Evolutionary conservation across 2,113 vertebrate species (phyloP), one percentile per base, ranked within the genome.

Genomic region (Gyps fulvus): DNA sequence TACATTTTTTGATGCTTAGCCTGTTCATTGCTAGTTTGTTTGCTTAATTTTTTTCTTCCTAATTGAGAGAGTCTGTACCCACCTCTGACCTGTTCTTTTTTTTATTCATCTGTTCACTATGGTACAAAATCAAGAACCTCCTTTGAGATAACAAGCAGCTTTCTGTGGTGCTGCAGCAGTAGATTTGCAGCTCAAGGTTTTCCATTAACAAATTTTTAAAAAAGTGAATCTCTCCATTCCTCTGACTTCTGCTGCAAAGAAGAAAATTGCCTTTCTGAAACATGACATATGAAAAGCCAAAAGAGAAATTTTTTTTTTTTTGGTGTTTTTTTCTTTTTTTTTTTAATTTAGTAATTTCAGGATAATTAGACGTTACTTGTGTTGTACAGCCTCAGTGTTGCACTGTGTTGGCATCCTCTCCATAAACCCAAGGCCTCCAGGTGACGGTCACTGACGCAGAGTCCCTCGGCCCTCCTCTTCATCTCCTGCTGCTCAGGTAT

Each of bases 1-100:
- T 95, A 59, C 5, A 0, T 42, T 87, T 91, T 91, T 83, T 85
- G 62, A 70, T 91, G 49, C 61, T 76, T 89, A 58, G 62, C 32
- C 62, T 84, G 61, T 89, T 97, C 70, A 34, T 89, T 87, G 49
- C 69, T 93, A 62, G 70, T 94, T 95, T 89, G 89, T 97, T 95
- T 94, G 73, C 84, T 93, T 93, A 58, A 70, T 95, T 93, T 92
- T 92, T 92, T 90, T 34, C 27, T 79, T 89, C 65, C 69, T 91
- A 74, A 93, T 91, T 94, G 69, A 87, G 40, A 88, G 63, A 87
- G 43, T 87, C 57, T 94, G 52, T 85, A 38, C 23, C 43, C 43
- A 74, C 57, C 61, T 91, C 83, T 96, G 69, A 89, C 72, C 86
- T 90, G 22, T 18, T 84, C 25, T 55, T 74, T 65, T 86, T 92